Base-by-base conservation (phyloP, 2,888 invertebrate genomes). In the Tipula vernalis region DNA sequence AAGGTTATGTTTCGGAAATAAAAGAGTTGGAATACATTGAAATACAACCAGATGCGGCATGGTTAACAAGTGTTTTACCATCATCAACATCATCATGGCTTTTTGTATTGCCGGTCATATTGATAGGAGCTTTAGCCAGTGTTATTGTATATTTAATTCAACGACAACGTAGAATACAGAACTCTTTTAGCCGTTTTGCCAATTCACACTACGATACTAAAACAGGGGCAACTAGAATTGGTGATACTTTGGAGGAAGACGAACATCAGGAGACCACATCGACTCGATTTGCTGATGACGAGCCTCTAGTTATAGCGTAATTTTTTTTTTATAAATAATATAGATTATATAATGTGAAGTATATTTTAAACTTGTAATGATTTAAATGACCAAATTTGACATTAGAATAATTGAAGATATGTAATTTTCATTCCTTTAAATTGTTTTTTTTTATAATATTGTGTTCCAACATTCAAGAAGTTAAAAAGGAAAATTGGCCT, bases 261-360 rank as follows among this genome's bases (percentile, higher is more conserved):
- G 96, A 96, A 89, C 95, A 96, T 89, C 98, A 98, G 51, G 96
- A 97, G 88, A 97, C 98, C 90, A 95, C 96, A 90, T 97, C 97
- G 41, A 84, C 84, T 15, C 13, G 88, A 87, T 98, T 98, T 92
- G 96, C 97, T 0, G 98, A 98, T 91, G 98, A 98, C 91, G 98
- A 98, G 92, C 98, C 98, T 87, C 93, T 98, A 89, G 97, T 98
- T 89, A 96, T 98, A 91, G 97, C 97, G 89, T 98, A 94, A 94
- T 71, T 71, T 28, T 71, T n/a, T 57, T 57, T 71, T 71, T 71
- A 57, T 57, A 57, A 57, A 15, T 57, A 57, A 15, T n/a, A 28
- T 28, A 28, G 28, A 28, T 28, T 57, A 47, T 57, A 57, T 18
- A 57, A 18, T 57, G 28, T 28, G 28, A 28, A 51, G 51, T 71